Evolutionary conservation across 1,140 invertebrate species (phyloP), one percentile per base, ranked within the genome.

Genomic region (Lepidostoma basale): DNA sequence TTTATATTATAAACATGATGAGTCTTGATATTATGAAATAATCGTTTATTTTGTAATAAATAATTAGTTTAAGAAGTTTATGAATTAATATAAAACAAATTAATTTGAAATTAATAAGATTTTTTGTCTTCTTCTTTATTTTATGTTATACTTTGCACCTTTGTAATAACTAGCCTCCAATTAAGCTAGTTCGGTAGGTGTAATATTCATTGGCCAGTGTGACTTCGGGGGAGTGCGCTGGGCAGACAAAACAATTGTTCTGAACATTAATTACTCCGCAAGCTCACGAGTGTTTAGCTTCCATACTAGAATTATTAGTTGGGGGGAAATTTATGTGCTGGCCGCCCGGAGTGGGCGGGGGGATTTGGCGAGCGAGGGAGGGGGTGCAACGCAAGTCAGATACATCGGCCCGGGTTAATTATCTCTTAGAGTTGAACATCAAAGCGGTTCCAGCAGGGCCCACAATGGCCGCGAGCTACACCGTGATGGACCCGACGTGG

Each of bases 381-480:
- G 47, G 33, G 52, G 6, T 20, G 22, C 26, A 28, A 20, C 23
- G 59, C 66, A 73, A 68, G 67, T 68, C 67, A 68, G 67, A 66
- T 69, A 68, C 67, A 69, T 62, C 42, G 67, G 39, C 62, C 67
- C 64, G 67, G 70, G 67, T 69, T 73, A 73, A 73, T 73, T 73
- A 73, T 73, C 70, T 73, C 70, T 69, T 69, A 73, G 70, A 73
- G 66, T 54, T 60, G 70, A 71, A 68, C 70, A 72, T 73, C 70
- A 73, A 73, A 73, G 70, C 62, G 70, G 70, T 73, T 69, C 67
- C 62, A 62, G 44, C 60, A 36, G 60, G 69, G 65, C 66, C 68
- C 49, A 72, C 70, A 72, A 72, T 69, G 67, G 62, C 70, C 70
- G 25, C 33, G 49, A 5, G 60, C 52, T 58, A 45, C 62, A 28